Conservation (phyloP, 2,113 vertebrate species). For the Castor canadensis region DNA sequence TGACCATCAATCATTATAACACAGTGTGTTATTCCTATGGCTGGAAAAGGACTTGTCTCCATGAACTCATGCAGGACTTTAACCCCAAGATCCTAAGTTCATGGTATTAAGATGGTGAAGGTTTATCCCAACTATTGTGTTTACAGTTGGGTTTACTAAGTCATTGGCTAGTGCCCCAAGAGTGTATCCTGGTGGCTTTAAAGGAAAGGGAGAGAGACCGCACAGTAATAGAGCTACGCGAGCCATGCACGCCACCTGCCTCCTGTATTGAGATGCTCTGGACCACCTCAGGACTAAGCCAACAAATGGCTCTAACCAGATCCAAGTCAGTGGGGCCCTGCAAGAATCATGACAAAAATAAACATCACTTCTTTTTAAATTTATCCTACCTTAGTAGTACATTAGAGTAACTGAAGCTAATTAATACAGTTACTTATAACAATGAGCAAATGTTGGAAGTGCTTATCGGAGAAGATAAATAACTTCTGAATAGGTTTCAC, state of each 20-base stretch:
- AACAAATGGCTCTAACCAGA: background rate
- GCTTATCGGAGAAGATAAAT: background rate
- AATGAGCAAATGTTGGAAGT: background rate
- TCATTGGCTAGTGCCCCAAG: no score
- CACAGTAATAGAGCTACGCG: background rate
- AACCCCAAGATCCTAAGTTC: no score
- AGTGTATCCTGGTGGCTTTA: background rate
- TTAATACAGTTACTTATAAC: background rate
- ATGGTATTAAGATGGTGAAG: no score
- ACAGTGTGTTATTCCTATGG: no score
- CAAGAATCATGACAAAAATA: background rate
- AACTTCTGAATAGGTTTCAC: background rate
- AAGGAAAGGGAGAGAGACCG: background rate
- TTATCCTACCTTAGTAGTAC: background rate
- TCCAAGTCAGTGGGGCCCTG: background rate
- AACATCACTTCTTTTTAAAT: background rate
- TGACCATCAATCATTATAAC: no score
- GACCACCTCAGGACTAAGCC: no score
- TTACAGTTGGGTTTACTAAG: no score
- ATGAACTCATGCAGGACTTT: no score
- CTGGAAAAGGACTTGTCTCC: no score
- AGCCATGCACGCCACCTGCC: background rate
- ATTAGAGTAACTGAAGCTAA: background rate
- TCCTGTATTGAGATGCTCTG: background rate
- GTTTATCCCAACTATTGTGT: no score